Evolutionary conservation across 2,888 invertebrate species (phyloP).

Genomic region (Drosophila prolongata): DNA sequence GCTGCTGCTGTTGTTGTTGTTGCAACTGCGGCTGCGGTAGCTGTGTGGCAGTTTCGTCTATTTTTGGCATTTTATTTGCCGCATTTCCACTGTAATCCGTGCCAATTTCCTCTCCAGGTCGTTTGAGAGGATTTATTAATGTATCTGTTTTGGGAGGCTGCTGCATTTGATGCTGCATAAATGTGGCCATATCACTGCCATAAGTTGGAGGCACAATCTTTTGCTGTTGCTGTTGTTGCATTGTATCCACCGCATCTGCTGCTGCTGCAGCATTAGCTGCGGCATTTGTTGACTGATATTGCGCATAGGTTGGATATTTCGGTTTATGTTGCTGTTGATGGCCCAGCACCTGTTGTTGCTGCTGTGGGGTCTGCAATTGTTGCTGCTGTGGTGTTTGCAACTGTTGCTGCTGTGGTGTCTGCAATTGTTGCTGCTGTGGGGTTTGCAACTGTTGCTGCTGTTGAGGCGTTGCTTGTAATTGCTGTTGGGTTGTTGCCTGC

Average conservation of each 20-base stretch:
- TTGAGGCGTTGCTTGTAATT: conserved; percentile 17
- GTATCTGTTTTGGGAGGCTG: conserved; percentile 68
- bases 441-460: conserved; percentile 33
- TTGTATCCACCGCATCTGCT: conserved; percentile 50
- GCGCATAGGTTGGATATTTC: conserved; percentile 81
- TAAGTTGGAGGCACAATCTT: conserved; percentile 68
- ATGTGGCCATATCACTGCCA: conserved; percentile 77
- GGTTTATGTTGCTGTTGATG: conserved; percentile 62
- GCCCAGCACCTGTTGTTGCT: conserved; percentile 41
- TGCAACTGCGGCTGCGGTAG: conserved; percentile 49
- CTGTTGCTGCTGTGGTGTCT: conserved; percentile 3
- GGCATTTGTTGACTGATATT: conserved; percentile 78
- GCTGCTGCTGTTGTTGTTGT: conserved; percentile 53
- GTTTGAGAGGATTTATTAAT: conserved; percentile 72
- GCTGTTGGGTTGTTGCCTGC: conserved; percentile 31
- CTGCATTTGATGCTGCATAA: conserved; percentile 81
- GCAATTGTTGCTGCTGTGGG: conserved; percentile 41
- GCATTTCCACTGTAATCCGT: conserved; percentile 75
- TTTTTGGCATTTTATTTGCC: conserved; percentile 70
- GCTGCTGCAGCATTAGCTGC: conserved; percentile 67
- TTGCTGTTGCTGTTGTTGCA: conserved; percentile 52
- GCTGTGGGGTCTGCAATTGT: conserved; percentile 31
- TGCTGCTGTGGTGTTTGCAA: conserved; percentile 23
- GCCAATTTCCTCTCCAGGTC: conserved; percentile 70
- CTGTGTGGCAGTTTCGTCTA: conserved; percentile 60